Conservation (phyloP, 2,797 vertebrate genomes). For the Mionectes olivaceus region DNA sequence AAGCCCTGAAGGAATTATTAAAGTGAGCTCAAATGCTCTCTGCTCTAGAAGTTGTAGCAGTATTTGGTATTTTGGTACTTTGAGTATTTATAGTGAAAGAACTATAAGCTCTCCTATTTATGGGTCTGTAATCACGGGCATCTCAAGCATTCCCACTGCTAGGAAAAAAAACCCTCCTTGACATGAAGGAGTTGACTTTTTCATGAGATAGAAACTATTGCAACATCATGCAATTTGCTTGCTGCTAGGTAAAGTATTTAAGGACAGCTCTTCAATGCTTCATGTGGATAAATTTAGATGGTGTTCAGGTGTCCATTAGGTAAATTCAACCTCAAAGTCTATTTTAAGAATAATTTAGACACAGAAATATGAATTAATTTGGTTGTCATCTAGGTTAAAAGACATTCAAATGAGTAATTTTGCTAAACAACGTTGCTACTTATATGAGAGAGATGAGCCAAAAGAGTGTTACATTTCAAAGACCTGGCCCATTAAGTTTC, state of each 20-base stretch:
- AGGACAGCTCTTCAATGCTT: neutral
- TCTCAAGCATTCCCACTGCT: neutral
- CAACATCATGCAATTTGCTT: neutral
- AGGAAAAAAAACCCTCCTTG: neutral
- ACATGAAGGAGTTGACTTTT: neutral
- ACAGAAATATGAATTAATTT: neutral
- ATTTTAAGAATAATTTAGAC: constrained; percentile 2
- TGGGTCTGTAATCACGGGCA: neutral
- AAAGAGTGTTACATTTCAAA: neutral
- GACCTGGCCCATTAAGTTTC: neutral
- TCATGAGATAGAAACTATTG: neutral
- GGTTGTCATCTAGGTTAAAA: neutral
- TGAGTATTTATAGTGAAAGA: neutral
- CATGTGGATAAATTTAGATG: neutral
- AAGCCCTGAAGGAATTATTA: neutral
- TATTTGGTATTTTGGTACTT: neutral
- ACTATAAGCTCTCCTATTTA: neutral
- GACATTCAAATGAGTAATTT: neutral
- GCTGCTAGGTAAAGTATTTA: neutral
- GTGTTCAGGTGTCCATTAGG: neutral
- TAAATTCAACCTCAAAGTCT: neutral
- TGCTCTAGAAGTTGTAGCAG: neutral
- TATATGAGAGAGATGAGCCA: neutral
- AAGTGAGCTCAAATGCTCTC: neutral
- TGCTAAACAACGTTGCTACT: neutral